These are phyloP conservation scores for Hypercompe scribonia DNA, from an alignment of 2,888 invertebrate species.

Conservation along the genomic window DNA sequence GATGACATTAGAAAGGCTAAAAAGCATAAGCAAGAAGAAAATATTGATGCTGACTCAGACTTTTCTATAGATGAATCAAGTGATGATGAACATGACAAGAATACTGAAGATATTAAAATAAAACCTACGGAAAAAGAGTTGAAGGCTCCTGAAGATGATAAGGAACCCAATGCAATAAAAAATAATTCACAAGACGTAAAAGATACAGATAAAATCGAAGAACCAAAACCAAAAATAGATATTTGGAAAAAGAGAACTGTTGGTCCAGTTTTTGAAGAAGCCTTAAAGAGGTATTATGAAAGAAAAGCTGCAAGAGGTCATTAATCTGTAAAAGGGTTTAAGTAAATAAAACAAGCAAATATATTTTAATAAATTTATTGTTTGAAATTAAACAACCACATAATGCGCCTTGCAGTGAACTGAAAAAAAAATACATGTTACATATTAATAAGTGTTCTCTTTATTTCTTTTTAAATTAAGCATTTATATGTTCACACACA, in stretches of 20 bases:
- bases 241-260: constrained; percentile 95
- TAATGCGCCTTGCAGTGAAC: constrained; percentile 87
- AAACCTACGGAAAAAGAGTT: constrained; percentile 35
- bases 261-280: constrained; percentile 91
- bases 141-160: constrained; percentile 47
- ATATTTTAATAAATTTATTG: neutral
- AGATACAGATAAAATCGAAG: constrained; percentile 38
- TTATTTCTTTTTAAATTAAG: neutral
- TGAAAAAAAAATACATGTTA: constrained; percentile 67
- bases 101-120: constrained; percentile 44
- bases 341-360: neutral
- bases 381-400: constrained; percentile 63
- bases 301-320: constrained; percentile 88
- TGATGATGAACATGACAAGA: constrained; percentile 72
- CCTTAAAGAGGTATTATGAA: constrained; percentile 91
- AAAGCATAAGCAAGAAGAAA: constrained; percentile 82
- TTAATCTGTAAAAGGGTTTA: constrained; percentile 25
- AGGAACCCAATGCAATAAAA: constrained; percentile 37
- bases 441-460: neutral
- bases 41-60: constrained; percentile 91
- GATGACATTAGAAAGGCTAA: constrained; percentile 75
- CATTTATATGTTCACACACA: neutral
- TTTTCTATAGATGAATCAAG: constrained; percentile 89
- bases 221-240: constrained; percentile 85
- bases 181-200: constrained; percentile 37